Evolutionary conservation across 2,888 invertebrate genomes (phyloP).

Genomic region (Tipula unca): DNA sequence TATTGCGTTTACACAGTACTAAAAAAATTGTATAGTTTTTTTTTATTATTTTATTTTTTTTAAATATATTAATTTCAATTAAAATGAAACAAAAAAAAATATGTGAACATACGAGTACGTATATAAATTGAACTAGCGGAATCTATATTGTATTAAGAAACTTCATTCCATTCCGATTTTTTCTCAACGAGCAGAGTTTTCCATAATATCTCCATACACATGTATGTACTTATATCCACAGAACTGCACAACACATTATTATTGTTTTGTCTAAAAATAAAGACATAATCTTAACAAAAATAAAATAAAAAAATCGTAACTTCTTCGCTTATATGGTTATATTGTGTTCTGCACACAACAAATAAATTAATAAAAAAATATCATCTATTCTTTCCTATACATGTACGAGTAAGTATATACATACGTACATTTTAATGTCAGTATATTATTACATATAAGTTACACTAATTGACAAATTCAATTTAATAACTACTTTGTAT

Average conservation of each 20-base stretch:
- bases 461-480: slow-evolving; percentile 14
- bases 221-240: no score
- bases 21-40: no score
- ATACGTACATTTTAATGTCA: background rate
- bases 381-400: background rate
- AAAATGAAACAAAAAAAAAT: background rate
- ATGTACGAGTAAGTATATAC: background rate
- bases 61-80: background rate
- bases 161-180: background rate
- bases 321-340: background rate
- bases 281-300: background rate
- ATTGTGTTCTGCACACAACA: background rate
- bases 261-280: slow-evolving; percentile 14
- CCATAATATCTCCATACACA: no score
- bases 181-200: background rate
- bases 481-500: slow-evolving; percentile 2
- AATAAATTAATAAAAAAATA: background rate
- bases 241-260: background rate
- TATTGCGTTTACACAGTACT: background rate
- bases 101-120: background rate
- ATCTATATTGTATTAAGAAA: background rate
- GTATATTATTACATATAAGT: slow-evolving; percentile 8
- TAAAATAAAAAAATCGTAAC: background rate
- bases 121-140: background rate
- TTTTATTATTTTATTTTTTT: background rate